Conservation (phyloP, 2,888 invertebrate genomes). For the Gandaritis pyraliata region DNA sequence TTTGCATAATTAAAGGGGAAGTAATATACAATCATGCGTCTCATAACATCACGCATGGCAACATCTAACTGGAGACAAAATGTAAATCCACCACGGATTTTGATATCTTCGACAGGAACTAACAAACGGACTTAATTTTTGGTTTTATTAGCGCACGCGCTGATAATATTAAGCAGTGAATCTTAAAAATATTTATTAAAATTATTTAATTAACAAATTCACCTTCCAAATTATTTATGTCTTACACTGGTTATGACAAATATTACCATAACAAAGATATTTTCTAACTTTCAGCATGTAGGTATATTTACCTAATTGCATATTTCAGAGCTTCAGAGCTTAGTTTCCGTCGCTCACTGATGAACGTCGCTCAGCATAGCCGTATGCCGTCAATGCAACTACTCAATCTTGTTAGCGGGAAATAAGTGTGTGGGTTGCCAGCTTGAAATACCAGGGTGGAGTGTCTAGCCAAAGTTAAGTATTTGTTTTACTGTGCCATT, state of each 20-base stretch:
- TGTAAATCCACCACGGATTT: neutral
- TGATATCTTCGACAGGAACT: neutral
- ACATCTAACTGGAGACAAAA: conserved; percentile 12
- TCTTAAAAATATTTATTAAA: conserved; percentile 1
- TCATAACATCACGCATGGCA: conserved; percentile 15
- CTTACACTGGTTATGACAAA: neutral
- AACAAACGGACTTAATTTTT: neutral
- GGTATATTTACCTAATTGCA: no score
- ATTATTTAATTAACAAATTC: conserved; percentile 5
- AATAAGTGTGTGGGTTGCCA: no score
- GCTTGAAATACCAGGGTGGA: no score
- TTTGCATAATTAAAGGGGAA: conserved; percentile 35
- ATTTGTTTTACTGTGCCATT: no score
- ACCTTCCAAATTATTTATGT: neutral
- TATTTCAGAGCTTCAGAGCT: no score
- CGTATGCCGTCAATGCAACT: no score
- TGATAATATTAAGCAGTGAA: conserved; percentile 4
- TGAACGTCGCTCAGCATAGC: no score
- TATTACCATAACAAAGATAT: neutral
- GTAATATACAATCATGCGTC: conserved; percentile 22
- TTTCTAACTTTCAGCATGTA: no score
- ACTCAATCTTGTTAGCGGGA: no score
- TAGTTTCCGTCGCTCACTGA: no score
- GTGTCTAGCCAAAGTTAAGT: no score
- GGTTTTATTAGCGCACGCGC: conserved; percentile 4